These are phyloP conservation scores for Leucoraja ocellata DNA, from an alignment of 2,797 vertebrate species.

Conservation along the genomic window DNA sequence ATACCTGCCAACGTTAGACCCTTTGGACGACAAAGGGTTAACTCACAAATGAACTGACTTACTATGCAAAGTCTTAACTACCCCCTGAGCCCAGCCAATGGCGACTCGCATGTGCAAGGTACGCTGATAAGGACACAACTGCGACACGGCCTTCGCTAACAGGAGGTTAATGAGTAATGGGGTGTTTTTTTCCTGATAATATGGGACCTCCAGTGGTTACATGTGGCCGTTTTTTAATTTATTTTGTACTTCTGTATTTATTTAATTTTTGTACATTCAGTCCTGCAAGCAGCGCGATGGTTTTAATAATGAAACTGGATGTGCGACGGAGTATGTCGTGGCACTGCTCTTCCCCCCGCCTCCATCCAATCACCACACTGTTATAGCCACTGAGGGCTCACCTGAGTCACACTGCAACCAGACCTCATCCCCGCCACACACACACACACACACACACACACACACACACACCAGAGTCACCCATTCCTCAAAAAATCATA, in stretches of 20 bases:
- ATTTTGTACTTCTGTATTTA: conserved; percentile 64
- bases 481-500: no score
- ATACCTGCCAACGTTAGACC: conserved; percentile 29
- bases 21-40: conserved; percentile 48
- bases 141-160: conserved; percentile 20
- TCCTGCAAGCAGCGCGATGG: conserved; percentile 56
- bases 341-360: conserved; percentile 28
- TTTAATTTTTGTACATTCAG: conserved; percentile 52
- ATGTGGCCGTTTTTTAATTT: conserved; percentile 66
- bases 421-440: not conserved
- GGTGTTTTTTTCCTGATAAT: conserved; percentile 55
- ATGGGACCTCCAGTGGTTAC: conserved; percentile 69
- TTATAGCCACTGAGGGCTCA: not conserved
- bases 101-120: conserved; percentile 60
- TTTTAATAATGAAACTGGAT: conserved; percentile 53
- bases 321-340: conserved; percentile 58
- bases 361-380: conserved; percentile 15
- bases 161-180: conserved; percentile 16
- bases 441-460: no score
- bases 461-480: no score
- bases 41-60: conserved; percentile 50
- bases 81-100: conserved; percentile 54
- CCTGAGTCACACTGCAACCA: not conserved
- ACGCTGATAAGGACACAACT: conserved; percentile 61
- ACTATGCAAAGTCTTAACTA: conserved; percentile 57